Conservation (phyloP, 2,113 vertebrate genomes). For the Mobula birostris region DNA sequence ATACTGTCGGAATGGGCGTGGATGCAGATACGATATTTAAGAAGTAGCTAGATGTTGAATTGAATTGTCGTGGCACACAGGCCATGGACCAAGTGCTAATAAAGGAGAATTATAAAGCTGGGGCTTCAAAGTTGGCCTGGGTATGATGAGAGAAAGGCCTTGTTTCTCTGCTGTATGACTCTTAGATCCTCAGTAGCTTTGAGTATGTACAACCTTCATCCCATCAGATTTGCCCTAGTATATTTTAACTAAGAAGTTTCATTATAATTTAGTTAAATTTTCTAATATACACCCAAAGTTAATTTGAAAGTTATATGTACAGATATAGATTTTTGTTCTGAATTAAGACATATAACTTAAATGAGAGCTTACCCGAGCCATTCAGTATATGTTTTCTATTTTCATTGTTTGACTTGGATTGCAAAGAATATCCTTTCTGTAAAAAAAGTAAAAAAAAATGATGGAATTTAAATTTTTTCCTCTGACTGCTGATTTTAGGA, state of each 20-base stretch:
- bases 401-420: slow-evolving; percentile 50
- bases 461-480: background rate
- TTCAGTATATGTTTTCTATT: slow-evolving; percentile 51
- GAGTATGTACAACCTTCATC: background rate
- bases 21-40: too few species aligned
- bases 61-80: too few species aligned
- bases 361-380: slow-evolving; percentile 56
- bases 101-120: too few species aligned
- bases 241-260: background rate
- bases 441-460: slow-evolving; percentile 37
- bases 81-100: too few species aligned
- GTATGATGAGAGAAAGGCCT: too few species aligned
- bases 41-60: too few species aligned
- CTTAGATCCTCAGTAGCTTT: background rate
- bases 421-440: slow-evolving; percentile 68
- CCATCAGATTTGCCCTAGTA: background rate
- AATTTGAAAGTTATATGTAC: background rate
- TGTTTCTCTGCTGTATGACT: too few species aligned
- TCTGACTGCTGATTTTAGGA: background rate
- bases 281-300: background rate
- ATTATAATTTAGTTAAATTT: background rate
- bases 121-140: too few species aligned
- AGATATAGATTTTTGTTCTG: background rate
- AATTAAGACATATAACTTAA: background rate
- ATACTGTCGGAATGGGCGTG: too few species aligned